Evolutionary conservation across 1,140 invertebrate species (phyloP), one percentile per base, ranked within the genome.

Genomic region (Planococcus citri): DNA sequence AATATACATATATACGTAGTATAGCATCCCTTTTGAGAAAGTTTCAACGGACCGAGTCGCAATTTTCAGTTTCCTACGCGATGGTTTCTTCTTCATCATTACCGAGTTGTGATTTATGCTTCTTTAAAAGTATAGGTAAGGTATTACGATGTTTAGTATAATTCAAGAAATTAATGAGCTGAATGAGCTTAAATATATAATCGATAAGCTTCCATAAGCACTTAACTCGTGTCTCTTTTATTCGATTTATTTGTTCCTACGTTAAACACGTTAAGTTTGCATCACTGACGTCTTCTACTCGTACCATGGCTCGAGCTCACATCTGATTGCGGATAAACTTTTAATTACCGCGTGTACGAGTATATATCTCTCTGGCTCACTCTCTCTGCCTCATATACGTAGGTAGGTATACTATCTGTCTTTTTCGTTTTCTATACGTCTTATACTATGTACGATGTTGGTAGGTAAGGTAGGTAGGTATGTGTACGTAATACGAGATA

Each of bases 51-150:
- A 64, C 60, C 25, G 25, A 64, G 60, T 64, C 6, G 60, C 60
- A 64, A 64, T 64, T 64, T 64, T 64, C 60, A 64, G 60, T 64
- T 64, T 64, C 14, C 60, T 27, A 64, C 21, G 21, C 60, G 29
- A 6, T 51, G 21, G 8, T 64, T 64, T 64, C 60, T 64, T 64
- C 60, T 64, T 64, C 60, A 27, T 64, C 60, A 64, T 64, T 64
- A 64, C 60, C 25, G 60, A 27, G 22, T 24, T 64, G 21, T 64
- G 60, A 64, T 64, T 64, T 64, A 64, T 64, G 60, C 60, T 64
- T 64, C 60, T 64, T 64, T 64, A 64, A 64, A 64, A 64, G 60
- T 64, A 64, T 64, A 64, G 60, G 60, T 64, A 64, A 64, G 25
- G 60, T 64, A 64, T 64, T 64, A 64, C 21, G 25, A 64, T 64